Evolutionary conservation across 2,888 invertebrate genomes (phyloP).

Genomic region (Dermolepida albohirtum): DNA sequence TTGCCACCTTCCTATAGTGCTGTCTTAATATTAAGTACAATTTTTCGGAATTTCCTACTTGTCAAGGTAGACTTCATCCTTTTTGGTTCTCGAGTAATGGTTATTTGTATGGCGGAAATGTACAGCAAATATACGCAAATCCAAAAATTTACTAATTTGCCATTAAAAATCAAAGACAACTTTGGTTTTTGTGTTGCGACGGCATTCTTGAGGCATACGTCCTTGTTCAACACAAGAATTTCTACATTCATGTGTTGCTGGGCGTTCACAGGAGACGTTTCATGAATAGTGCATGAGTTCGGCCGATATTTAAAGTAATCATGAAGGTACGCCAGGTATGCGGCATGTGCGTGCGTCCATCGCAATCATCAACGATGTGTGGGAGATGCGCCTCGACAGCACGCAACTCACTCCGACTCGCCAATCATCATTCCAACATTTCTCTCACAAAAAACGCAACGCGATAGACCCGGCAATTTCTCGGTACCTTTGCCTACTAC

Average conservation of each 20-base stretch:
- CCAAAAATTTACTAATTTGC: no score
- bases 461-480: constrained; percentile 22
- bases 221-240: no score
- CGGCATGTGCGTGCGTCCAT: constrained; percentile 54
- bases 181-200: no score
- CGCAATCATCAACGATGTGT: constrained; percentile 49
- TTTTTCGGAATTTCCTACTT: no score
- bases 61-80: no score
- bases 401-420: constrained; percentile 50
- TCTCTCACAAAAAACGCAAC: constrained; percentile 53
- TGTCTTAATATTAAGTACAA: no score
- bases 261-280: constrained; percentile 33
- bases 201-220: no score
- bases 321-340: constrained; percentile 55
- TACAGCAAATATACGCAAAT: no score
- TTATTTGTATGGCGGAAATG: no score
- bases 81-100: no score
- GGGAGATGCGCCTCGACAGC: constrained; percentile 53
- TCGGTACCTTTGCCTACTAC: constrained; percentile 43
- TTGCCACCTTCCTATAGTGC: no score
- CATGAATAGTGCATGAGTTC: constrained; percentile 53
- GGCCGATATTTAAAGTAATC: constrained; percentile 53
- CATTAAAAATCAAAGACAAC: no score
- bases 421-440: constrained; percentile 54
- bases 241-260: not conserved